These are phyloP conservation scores for Hippopotamyrus pictus DNA, from an alignment of 2,797 vertebrate genomes.

Conservation along the genomic window DNA sequence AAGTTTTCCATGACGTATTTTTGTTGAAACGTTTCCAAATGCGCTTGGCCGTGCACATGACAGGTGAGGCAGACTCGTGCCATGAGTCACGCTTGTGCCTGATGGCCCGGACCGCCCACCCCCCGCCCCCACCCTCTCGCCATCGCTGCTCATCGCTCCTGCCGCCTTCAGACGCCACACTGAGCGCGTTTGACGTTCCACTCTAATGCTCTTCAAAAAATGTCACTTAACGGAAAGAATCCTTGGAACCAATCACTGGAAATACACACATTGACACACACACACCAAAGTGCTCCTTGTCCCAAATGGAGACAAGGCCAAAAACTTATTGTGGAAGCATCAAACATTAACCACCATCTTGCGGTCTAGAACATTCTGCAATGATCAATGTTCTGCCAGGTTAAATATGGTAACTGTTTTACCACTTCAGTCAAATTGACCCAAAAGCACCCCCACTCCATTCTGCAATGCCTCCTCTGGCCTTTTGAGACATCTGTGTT, in stretches of 20 bases:
- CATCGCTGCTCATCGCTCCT: neutral
- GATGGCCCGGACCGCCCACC: neutral
- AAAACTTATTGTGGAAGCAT: conserved; percentile 2
- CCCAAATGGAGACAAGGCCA: neutral
- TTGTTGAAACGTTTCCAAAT: neutral
- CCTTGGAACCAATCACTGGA: neutral
- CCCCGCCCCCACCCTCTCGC: neutral
- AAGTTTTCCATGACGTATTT: neutral
- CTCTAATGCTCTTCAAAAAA: neutral
- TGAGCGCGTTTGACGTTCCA: neutral
- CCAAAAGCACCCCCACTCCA: neutral
- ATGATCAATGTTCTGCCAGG: neutral
- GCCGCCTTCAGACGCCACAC: neutral
- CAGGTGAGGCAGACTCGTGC: neutral
- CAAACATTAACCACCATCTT: conserved; percentile 13
- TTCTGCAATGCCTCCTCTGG: neutral
- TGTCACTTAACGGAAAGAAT: neutral
- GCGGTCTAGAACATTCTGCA: conserved; percentile 9
- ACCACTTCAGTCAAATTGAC: neutral
- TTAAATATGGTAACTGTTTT: conserved; percentile 20
- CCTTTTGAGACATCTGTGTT: conserved; percentile 14
- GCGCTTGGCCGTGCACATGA: neutral
- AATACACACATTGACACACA: neutral
- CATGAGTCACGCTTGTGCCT: neutral
- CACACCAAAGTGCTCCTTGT: neutral